Evolutionary conservation across 2,888 invertebrate species (phyloP).

Genomic region (Drosophila infuscata): DNA sequence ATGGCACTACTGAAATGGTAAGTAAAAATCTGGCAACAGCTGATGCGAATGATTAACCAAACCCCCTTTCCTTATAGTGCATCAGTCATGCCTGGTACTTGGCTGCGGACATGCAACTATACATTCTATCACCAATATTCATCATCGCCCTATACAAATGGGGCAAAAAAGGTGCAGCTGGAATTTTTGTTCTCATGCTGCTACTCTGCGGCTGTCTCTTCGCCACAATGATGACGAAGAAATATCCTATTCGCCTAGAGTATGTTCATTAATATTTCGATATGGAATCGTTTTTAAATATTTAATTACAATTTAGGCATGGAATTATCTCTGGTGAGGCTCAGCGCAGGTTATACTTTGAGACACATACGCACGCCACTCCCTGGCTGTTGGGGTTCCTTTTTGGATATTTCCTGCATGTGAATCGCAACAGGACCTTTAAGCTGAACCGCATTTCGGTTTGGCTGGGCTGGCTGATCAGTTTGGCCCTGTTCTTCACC

Average conservation of each 20-base stretch:
- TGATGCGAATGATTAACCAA: not conserved
- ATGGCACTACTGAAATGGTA: slow-evolving; percentile 79
- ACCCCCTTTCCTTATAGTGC: slow-evolving; percentile 68
- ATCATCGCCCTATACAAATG: slow-evolving; percentile 85
- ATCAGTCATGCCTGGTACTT: slow-evolving; percentile 87
- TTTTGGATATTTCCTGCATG: slow-evolving; percentile 75
- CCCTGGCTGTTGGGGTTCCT: slow-evolving; percentile 78
- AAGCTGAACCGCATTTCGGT: slow-evolving; percentile 41
- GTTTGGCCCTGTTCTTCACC: slow-evolving; percentile 60
- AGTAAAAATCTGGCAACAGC: not conserved
- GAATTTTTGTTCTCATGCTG: slow-evolving; percentile 61
- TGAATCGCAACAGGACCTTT: slow-evolving; percentile 47
- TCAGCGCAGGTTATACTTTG: slow-evolving; percentile 59
- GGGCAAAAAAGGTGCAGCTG: slow-evolving; percentile 66
- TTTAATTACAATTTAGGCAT: slow-evolving; percentile 15
- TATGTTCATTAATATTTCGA: slow-evolving; percentile 8
- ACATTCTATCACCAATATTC: slow-evolving; percentile 86
- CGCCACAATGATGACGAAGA: slow-evolving; percentile 63
- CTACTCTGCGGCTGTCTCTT: slow-evolving; percentile 74
- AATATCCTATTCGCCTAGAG: slow-evolving; percentile 57
- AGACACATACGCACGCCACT: slow-evolving; percentile 74
- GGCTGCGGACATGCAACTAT: slow-evolving; percentile 87
- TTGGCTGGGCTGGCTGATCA: slow-evolving; percentile 65
- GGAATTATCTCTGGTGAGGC: not conserved
- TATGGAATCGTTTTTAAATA: not conserved